phyloP scores from a whole-genome alignment of 1,140 invertebrate genomes.

The Drosophila erecta region DNA sequence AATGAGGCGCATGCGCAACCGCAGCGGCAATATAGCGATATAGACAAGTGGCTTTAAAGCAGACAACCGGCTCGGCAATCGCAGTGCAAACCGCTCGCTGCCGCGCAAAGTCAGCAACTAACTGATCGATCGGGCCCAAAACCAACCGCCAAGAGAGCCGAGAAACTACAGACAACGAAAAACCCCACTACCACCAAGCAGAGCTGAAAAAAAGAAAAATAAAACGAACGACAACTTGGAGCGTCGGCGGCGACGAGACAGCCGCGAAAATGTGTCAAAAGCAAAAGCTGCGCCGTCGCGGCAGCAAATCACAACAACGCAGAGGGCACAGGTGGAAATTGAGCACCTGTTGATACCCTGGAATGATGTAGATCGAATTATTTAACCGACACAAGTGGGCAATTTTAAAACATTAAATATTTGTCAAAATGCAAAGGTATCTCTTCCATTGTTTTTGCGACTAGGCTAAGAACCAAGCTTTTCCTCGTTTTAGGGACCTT shows the following conservation, averaged over 20 bases:
- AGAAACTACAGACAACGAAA: constrained; percentile 11
- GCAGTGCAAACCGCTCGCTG: constrained; percentile 69
- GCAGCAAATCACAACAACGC: constrained; percentile 5
- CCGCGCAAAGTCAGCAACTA: constrained; percentile 75
- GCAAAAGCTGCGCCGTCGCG: constrained; percentile 59
- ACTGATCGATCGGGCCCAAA: constrained; percentile 66
- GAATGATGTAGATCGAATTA: background rate
- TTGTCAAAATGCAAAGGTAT: no score
- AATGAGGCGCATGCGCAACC: constrained; percentile 20
- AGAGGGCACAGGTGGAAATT: constrained; percentile 6
- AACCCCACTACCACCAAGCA: background rate
- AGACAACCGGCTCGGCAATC: constrained; percentile 8
- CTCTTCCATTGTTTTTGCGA: no score
- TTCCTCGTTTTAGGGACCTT: background rate
- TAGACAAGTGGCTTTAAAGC: background rate
- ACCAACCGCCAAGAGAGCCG: constrained; percentile 26
- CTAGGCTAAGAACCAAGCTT: no score
- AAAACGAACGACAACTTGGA: constrained; percentile 10
- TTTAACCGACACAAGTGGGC: no score
- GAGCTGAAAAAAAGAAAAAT: background rate
- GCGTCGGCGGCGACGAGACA: constrained; percentile 40
- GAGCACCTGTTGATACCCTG: constrained; percentile 15
- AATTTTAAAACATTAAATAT: no score
- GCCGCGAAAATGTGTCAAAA: constrained; percentile 73
- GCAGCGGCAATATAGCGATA: constrained; percentile 4